Conservation (phyloP, 35 echinoderm and acorn worm genomes). For the Lytechinus pictus region DNA sequence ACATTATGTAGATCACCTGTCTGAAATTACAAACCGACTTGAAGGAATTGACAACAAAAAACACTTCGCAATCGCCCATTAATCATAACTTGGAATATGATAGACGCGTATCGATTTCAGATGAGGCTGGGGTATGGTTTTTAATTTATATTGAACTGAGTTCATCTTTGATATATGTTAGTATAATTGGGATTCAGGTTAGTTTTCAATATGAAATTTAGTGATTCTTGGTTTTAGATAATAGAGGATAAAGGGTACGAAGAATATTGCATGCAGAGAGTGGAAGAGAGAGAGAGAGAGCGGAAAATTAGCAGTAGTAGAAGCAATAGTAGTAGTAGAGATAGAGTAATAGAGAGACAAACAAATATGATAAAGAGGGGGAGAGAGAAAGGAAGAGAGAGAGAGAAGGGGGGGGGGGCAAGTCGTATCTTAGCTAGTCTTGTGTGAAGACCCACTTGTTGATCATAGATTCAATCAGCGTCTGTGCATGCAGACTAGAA, state of each 20-base stretch:
- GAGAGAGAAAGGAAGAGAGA: too few relatives aligned
- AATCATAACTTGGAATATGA: not conserved
- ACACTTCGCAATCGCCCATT: not conserved
- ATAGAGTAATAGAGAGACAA: too few relatives aligned
- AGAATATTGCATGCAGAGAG: too few relatives aligned
- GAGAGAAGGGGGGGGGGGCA: too few relatives aligned
- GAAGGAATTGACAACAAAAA: not conserved
- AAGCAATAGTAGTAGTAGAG: too few relatives aligned
- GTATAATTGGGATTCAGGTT: not conserved
- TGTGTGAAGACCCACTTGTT: too few relatives aligned
- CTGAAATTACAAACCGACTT: slow-evolving; percentile 3
- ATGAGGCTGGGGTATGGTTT: not conserved
- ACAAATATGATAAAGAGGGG: too few relatives aligned
- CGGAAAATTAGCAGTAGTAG: too few relatives aligned
- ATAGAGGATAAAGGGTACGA: not conserved
- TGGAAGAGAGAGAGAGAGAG: too few relatives aligned
- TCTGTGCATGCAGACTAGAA: too few relatives aligned
- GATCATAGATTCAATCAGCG: too few relatives aligned
- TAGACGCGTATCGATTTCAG: not conserved
- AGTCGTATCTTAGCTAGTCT: too few relatives aligned
- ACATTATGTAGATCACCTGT: not conserved
- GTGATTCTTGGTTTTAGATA: not conserved
- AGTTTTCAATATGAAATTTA: not conserved
- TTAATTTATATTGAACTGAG: not conserved
- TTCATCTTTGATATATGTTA: not conserved